These are phyloP conservation scores for Aphaenogaster ashmeadi DNA, from an alignment of 1,140 invertebrate genomes.

Conservation along the genomic window DNA sequence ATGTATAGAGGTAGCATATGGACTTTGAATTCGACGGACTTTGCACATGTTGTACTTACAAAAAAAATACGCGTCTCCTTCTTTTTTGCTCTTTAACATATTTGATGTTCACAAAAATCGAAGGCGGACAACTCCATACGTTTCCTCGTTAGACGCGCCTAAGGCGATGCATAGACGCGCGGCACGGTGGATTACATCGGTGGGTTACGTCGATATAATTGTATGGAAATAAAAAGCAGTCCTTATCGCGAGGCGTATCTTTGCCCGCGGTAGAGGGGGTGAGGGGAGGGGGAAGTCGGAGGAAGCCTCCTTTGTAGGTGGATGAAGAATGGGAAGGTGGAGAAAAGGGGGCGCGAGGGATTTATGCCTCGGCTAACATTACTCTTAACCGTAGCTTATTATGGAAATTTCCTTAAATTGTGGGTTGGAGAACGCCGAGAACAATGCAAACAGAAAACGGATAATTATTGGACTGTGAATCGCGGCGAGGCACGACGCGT, in stretches of 20 bases:
- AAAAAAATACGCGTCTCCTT: not conserved
- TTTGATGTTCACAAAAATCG: not conserved
- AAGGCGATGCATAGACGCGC: conserved; percentile 47
- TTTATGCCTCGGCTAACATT: conserved; percentile 75
- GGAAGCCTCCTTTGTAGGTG: conserved; percentile 49
- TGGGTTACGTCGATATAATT: conserved; percentile 71
- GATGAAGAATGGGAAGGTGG: conserved; percentile 66
- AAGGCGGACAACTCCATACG: not conserved
- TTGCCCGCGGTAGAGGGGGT: conserved; percentile 3
- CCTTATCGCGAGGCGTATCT: conserved; percentile 62
- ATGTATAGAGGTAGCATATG: not conserved
- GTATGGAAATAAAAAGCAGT: conserved; percentile 73
- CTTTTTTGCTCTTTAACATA: not conserved
- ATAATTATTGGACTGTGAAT: conserved; percentile 80
- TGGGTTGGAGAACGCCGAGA: conserved; percentile 72
- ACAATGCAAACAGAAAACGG: conserved; percentile 82
- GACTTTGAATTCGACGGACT: not conserved
- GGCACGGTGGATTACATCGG: conserved; percentile 24
- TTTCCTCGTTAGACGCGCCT: not conserved
- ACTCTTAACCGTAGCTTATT: conserved; percentile 79
- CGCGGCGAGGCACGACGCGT: conserved; percentile 57
- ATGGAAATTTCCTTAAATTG: conserved; percentile 81
- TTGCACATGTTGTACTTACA: too few relatives aligned
- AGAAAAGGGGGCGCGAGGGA: conserved; percentile 66
- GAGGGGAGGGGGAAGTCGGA: not conserved